Evolutionary conservation across 2,888 invertebrate genomes (phyloP), one percentile per base, ranked within the genome.

Genomic region (Drosophila anomelani): DNA sequence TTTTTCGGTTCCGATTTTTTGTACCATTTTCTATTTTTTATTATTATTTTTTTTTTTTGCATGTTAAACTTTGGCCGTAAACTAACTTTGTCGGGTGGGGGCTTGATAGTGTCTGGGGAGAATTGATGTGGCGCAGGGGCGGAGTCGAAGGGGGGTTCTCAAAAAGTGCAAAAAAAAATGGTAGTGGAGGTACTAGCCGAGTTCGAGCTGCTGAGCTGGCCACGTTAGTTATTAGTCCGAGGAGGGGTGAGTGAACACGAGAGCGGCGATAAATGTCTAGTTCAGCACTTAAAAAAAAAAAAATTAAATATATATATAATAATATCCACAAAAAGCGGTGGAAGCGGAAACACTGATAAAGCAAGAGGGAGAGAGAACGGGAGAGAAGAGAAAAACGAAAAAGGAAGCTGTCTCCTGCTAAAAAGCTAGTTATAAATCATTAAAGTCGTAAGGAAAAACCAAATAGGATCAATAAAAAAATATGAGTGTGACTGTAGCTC

Each of bases 21-120:
- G 4, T 17, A 8, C 26, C 9, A 10, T n/a, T 29, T 10, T 34
- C 3, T 9, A 29, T 34, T 56, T 49, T 34, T 26, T 63, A 20
- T 20, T 20, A n/a, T 20, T 20, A 20, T 20, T 20, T 20, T 20
- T 20, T 20, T 56, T 54, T 69, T 80, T 71, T 58, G 54, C 44
- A 56, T 59, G 85, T 73, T 79, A 74, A 84, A 86, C 87, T 84
- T 86, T 86, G 72, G 77, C 77, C 80, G 80, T 84, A 86, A 86
- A 86, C 86, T 84, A 84, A 84, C 85, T 86, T 86, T 86, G 81
- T 81, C 54, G 75, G 68, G 59, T 56, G 41, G 76, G 75, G 76
- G 73, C 70, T 78, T 80, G 79, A 81, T 80, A 79, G 85, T 67
- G 77, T 63, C 64, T 54, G 46, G 66, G 44, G 63, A 57, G 38